Percentiles rank a stretch among this genome's conserved stretches.
phyloP scores from a whole-genome alignment of 2,113 vertebrate species.

The Halcyon malimbica region DNA sequence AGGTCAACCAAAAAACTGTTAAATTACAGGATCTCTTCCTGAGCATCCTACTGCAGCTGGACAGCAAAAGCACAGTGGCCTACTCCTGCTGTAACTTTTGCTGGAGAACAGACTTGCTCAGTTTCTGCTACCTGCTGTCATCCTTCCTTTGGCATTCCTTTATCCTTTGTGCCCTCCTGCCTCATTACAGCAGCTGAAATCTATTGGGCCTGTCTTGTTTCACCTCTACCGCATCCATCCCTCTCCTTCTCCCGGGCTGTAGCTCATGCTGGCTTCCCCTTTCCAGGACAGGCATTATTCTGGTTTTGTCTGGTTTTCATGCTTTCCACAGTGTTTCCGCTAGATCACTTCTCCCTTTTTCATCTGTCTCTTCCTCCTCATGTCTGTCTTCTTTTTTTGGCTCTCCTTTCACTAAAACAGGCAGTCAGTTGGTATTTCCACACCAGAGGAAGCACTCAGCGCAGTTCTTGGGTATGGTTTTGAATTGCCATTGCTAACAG shows the following conservation, averaged over 20 bases:
- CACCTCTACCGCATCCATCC: background rate
- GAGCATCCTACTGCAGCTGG: background rate
- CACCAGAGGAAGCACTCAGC: fast-evolving
- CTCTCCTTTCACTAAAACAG: background rate
- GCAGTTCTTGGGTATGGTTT: background rate
- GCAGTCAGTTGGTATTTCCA: background rate
- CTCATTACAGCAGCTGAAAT: background rate
- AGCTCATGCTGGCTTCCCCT: background rate
- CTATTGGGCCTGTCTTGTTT: background rate
- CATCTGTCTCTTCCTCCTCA: background rate
- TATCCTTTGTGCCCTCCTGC: background rate
- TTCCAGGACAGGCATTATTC: fast-evolving
- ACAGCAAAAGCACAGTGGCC: background rate
- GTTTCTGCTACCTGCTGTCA: background rate
- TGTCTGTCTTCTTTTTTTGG: background rate
- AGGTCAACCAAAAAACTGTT: background rate
- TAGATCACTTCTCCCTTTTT: background rate
- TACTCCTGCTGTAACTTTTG: background rate
- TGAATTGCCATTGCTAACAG: background rate
- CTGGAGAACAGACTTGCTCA: background rate
- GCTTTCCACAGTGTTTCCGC: background rate
- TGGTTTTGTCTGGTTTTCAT: background rate
- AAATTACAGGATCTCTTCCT: background rate
- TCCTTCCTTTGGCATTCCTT: background rate
- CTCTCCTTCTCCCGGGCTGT: background rate